Evolutionary conservation across 2,113 vertebrate species (phyloP), one percentile per base, ranked within the genome.

Genomic region (Apodemus speciosus): DNA sequence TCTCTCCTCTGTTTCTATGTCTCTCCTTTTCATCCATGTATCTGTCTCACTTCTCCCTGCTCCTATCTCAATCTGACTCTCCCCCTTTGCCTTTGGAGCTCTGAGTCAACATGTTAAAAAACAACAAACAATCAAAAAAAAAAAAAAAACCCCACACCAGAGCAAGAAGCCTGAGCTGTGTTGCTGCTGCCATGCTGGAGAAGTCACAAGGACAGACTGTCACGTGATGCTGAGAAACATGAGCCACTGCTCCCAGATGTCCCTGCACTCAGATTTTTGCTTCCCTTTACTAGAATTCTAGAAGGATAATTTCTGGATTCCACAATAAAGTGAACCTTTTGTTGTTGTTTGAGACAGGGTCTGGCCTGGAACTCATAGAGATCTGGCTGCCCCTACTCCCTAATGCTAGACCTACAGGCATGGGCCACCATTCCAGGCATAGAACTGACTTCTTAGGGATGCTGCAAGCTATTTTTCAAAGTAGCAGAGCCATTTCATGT

Each of bases 241-340:
- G 9, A 73, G 46, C 6, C 30, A 25, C 14, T 46, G 9, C 60
- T 43, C 40, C 85, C 62, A 40, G 32, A 10, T 32, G 5, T 49
- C 40, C 56, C 56, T 68, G 60, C 9, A 10, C 53, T 83, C 72
- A 27, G 43, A 15, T 62, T 76, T 95, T 13, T 5, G 15, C 87
- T 84, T 90, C 32, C 49, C 89, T 87, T 79, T 10, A 51, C n/a
- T 69, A 88, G 72, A 80, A 90, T 88, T 35, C 27, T 68, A 86
- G 68, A n/a, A 89, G 14, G 32, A 16, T 64, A 51, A 62, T 71
- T 91, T 88, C 89, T 46, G 35, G 62, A 64, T 89, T 88, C 72
- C 10, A 40, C 27, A 46, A 75, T 64, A 84, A 90, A 88, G 69
- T 21, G 68, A 62, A 85, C 43, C 30, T 83, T 92, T 62, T 43